Evolutionary conservation across 2,888 invertebrate species (phyloP).

Genomic region (Meiosimyza decipiens): DNA sequence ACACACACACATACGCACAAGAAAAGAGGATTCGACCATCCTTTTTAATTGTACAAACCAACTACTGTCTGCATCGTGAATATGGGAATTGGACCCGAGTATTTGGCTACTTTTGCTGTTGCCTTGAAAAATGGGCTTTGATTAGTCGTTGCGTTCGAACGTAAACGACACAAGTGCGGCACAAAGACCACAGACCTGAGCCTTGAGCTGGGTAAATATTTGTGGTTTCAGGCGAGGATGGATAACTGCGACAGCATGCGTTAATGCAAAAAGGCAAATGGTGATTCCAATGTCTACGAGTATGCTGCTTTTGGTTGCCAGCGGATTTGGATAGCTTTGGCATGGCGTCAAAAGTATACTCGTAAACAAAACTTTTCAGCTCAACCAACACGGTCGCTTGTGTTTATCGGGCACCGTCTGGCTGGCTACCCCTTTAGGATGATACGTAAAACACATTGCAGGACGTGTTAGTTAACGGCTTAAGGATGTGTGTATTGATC

Average conservation of each 20-base stretch:
- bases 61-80: constrained; percentile 1
- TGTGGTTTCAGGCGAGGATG: constrained; percentile 61
- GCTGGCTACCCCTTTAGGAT: not conserved
- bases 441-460: not conserved
- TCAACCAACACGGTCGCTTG: constrained; percentile 45
- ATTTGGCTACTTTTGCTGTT: constrained; percentile 57
- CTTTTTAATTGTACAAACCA: constrained; percentile 12
- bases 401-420: constrained; percentile 23
- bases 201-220: constrained; percentile 65
- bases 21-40: not conserved
- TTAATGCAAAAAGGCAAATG: constrained; percentile 62
- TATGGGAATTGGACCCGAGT: constrained; percentile 50
- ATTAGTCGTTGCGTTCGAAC: constrained; percentile 41
- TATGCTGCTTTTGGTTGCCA: constrained; percentile 43
- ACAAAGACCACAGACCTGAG: constrained; percentile 47
- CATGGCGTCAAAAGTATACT: constrained; percentile 50
- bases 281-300: constrained; percentile 45
- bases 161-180: constrained; percentile 25
- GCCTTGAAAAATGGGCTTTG: constrained; percentile 62
- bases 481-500: constrained; percentile 27
- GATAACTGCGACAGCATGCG: constrained; percentile 51
- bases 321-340: constrained; percentile 50
- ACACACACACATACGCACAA: not conserved
- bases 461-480: constrained; percentile 5
- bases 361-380: constrained; percentile 28